These are phyloP conservation scores for Chlorodrepanis virens DNA, from an alignment of 2,113 vertebrate genomes.

Conservation along the genomic window DNA sequence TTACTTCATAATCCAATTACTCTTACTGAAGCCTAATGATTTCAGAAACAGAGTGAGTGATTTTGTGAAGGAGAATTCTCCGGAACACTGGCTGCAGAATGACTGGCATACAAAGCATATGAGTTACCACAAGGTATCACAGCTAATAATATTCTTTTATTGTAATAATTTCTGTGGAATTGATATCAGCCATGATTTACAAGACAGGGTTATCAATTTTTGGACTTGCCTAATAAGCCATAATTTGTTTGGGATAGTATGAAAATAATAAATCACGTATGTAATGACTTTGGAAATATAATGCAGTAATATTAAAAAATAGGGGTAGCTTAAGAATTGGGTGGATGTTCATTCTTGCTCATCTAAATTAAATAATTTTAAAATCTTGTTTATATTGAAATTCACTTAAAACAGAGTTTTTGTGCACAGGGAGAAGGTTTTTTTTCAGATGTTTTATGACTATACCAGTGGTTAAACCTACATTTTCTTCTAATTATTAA, in stretches of 20 bases:
- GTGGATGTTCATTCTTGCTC: not conserved
- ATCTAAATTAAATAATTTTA: not conserved
- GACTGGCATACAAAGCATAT: conserved; percentile 99
- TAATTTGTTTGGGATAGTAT: not conserved
- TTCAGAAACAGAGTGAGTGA: conserved; percentile 97
- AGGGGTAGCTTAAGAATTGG: not conserved
- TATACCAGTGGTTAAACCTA: not conserved
- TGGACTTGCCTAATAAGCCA: not conserved
- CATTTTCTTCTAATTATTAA: not conserved
- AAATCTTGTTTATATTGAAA: not conserved
- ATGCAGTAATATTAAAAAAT: not conserved
- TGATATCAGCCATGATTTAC: not conserved
- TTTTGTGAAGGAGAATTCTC: conserved; percentile 98
- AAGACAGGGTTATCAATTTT: not conserved
- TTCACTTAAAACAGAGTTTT: not conserved
- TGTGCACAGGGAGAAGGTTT: not conserved
- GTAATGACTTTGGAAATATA: not conserved
- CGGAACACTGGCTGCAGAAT: conserved; percentile 98
- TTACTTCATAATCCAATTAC: conserved; percentile 98
- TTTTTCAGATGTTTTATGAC: not conserved
- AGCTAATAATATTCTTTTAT: not conserved
- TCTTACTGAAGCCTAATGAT: conserved; percentile 96
- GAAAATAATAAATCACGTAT: not conserved
- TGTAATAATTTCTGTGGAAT: not conserved
- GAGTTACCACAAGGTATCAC: conserved; percentile 94